A percentile compares a stretch with the other conserved stretches of the same genome.
phyloP scores from a whole-genome alignment of 92 coral and sea anemone species.

The Porites divaricata region DNA sequence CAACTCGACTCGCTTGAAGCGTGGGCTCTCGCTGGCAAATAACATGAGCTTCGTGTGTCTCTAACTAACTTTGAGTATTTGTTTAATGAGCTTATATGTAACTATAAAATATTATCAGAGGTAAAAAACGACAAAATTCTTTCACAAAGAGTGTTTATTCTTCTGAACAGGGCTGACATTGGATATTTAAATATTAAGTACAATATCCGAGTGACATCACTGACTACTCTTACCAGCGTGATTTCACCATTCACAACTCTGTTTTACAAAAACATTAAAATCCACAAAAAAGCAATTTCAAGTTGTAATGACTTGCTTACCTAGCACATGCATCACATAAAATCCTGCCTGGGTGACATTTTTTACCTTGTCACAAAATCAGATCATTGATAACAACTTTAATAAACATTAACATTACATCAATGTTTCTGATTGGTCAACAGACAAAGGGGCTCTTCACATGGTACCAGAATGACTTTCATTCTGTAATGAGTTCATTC shows the following conservation, averaged over 20 bases:
- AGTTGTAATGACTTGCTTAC: background rate
- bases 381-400: background rate
- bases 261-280: background rate
- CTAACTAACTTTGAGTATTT: too few species aligned
- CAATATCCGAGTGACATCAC: background rate
- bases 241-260: constrained; percentile 1
- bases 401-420: background rate
- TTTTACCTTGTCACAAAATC: background rate
- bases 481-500: too few species aligned
- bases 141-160: constrained; percentile 26
- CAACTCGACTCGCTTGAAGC: too few species aligned
- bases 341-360: background rate
- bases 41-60: too few species aligned
- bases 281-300: background rate
- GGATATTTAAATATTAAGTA: constrained; percentile 32
- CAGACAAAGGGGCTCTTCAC: background rate
- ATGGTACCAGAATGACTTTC: too few species aligned
- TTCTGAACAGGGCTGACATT: constrained; percentile 8
- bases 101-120: background rate
- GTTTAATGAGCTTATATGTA: too few species aligned
- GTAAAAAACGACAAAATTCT: background rate
- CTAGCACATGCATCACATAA: background rate
- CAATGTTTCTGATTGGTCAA: background rate
- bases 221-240: background rate
- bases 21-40: too few species aligned